Conservation (phyloP, 2,797 vertebrate species). For the Falco peregrinus region DNA sequence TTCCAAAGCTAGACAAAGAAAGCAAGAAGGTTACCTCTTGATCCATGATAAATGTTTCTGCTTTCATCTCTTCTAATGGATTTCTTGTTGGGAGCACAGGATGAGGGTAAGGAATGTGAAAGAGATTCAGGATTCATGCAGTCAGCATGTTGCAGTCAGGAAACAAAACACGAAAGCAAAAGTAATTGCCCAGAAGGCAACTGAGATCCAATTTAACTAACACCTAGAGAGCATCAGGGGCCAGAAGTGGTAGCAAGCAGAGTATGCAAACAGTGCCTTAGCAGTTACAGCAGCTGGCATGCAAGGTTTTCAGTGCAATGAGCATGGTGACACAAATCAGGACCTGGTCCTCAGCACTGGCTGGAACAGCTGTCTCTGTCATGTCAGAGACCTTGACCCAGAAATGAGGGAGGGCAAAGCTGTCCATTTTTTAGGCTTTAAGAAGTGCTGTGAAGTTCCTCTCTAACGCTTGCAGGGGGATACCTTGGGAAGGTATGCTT, state of each 20-base stretch:
- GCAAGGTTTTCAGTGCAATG: not conserved
- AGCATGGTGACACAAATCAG: not conserved
- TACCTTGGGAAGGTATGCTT: not conserved
- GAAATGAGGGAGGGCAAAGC: not conserved
- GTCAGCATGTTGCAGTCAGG: not conserved
- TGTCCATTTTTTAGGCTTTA: not conserved
- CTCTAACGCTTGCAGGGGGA: not conserved
- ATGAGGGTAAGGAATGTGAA: not conserved
- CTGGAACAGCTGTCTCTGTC: not conserved
- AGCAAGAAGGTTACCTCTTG: not conserved
- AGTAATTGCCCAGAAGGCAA: not conserved
- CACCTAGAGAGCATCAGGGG: not conserved
- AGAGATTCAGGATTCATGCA: not conserved
- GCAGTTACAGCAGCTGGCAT: not conserved
- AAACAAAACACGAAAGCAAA: not conserved
- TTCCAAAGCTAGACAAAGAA: not conserved
- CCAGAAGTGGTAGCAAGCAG: not conserved
- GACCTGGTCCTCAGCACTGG: not conserved
- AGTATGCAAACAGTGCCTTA: not conserved
- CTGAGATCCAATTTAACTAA: not conserved
- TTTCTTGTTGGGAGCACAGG: not conserved
- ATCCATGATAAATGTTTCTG: not conserved
- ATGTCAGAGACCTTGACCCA: not conserved
- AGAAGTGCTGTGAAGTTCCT: not conserved
- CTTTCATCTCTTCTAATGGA: not conserved